These are phyloP conservation scores for Mizuhopecten yessoensis DNA, from an alignment of 1,140 invertebrate genomes.

Conservation along the genomic window DNA sequence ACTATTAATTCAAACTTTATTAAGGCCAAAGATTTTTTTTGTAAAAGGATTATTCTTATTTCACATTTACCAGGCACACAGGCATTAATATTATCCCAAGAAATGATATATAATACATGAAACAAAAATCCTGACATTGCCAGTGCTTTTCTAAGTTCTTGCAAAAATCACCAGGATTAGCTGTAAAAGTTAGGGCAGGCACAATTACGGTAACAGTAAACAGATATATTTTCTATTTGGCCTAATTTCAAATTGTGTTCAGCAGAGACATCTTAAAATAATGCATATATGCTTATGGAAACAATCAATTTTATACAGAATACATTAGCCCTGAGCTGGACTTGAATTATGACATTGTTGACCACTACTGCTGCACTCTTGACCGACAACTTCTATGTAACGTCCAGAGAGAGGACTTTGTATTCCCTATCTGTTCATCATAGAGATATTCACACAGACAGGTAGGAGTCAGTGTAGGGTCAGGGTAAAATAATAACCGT, in stretches of 20 bases:
- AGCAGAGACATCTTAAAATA: not conserved
- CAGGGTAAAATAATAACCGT: too few relatives aligned
- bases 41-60: too few relatives aligned
- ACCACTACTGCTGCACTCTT: not conserved
- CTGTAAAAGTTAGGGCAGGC: not conserved
- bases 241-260: not conserved
- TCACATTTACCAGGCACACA: too few relatives aligned
- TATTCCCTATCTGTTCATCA: not conserved
- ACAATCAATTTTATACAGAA: conserved; percentile 4
- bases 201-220: not conserved
- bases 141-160: too few relatives aligned
- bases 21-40: too few relatives aligned
- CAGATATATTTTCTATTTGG: not conserved
- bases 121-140: too few relatives aligned
- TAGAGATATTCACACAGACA: too few relatives aligned
- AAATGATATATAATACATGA: too few relatives aligned
- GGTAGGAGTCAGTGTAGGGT: too few relatives aligned
- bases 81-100: too few relatives aligned
- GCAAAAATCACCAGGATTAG: too few relatives aligned
- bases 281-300: not conserved
- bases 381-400: not conserved
- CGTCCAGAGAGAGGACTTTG: not conserved
- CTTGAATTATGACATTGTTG: not conserved
- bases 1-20: not conserved
- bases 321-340: not conserved